These are phyloP conservation scores for Eira barbara DNA, from an alignment of 2,113 vertebrate genomes.

Conservation along the genomic window DNA sequence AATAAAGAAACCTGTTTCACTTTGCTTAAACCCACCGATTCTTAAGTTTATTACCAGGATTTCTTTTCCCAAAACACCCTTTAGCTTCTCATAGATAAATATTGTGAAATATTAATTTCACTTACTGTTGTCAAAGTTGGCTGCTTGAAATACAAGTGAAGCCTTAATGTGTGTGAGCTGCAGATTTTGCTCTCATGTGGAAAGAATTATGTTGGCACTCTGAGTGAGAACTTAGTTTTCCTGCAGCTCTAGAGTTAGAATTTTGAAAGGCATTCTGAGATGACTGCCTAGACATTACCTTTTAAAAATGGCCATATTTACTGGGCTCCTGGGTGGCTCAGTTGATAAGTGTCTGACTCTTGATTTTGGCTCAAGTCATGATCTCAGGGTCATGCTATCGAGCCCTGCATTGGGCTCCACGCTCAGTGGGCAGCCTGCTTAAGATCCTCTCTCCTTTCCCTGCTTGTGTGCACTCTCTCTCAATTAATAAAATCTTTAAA, in stretches of 20 bases:
- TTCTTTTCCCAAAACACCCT: not conserved
- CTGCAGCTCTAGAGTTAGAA: not conserved
- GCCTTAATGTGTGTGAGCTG: not conserved
- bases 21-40: not conserved
- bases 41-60: constrained; percentile 30
- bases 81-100: constrained; percentile 27
- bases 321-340: not conserved
- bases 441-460: not conserved
- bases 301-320: not conserved
- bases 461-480: not conserved
- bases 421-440: not conserved
- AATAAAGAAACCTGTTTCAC: not conserved
- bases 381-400: not conserved
- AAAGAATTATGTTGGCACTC: not conserved
- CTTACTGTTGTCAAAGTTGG: not conserved
- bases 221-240: not conserved
- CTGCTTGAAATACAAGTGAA: not conserved
- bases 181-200: not conserved
- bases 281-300: not conserved
- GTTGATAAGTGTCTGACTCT: not conserved
- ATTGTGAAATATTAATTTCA: constrained; percentile 12
- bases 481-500: not conserved
- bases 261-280: not conserved
- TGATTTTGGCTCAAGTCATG: not conserved
- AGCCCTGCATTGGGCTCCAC: not conserved